Conservation (phyloP, 1,140 invertebrate species). For the Drosophila novamexicana region DNA sequence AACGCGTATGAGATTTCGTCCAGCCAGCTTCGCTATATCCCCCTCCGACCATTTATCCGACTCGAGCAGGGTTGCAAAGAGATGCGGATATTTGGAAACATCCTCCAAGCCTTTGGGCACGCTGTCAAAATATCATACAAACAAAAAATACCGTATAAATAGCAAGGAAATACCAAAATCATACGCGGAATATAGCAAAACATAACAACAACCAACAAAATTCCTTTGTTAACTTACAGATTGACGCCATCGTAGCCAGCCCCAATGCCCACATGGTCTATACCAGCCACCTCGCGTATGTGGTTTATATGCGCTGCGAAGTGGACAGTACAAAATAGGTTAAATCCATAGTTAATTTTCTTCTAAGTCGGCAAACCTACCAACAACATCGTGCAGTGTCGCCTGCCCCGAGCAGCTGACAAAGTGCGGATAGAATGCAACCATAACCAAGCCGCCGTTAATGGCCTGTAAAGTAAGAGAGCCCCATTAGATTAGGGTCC, state of each 20-base stretch:
- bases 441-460: constrained; percentile 95
- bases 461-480: constrained; percentile 83
- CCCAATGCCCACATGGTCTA: constrained; percentile 93
- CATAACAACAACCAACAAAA: constrained; percentile 7
- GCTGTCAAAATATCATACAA: constrained; percentile 80
- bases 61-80: constrained; percentile 89
- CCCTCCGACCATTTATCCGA: constrained; percentile 89
- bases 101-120: constrained; percentile 92
- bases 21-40: constrained; percentile 91
- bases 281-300: constrained; percentile 91
- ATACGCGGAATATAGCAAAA: neutral
- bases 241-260: constrained; percentile 94
- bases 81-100: constrained; percentile 92
- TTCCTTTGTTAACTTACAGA: constrained; percentile 87
- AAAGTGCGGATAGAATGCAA: constrained; percentile 94
- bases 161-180: neutral
- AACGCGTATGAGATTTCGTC: constrained; percentile 90
- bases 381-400: constrained; percentile 91
- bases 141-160: neutral
- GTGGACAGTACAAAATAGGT: constrained; percentile 33
- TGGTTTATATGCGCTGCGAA: constrained; percentile 94
- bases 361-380: constrained; percentile 84
- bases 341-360: constrained; percentile 37
- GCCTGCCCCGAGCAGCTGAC: constrained; percentile 92
- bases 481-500: constrained; percentile 19